Conservation (phyloP, 30 jellyfish, hydroid and myxozoan species). For the Hydra vulgaris region DNA sequence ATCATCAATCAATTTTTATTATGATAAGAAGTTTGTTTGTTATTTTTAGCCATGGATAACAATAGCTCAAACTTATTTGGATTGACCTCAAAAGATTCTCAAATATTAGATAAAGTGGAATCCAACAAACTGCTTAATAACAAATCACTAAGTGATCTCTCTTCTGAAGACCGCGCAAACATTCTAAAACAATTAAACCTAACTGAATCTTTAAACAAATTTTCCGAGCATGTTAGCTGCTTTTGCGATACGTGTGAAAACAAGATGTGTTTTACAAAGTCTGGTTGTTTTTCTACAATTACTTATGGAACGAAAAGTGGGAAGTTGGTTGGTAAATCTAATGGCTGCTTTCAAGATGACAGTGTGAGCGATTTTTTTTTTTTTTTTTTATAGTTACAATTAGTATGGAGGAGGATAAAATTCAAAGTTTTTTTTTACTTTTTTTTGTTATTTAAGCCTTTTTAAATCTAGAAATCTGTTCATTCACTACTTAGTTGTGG, state of each 20-base stretch:
- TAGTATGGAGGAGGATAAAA: background rate
- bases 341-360: conserved; percentile 59
- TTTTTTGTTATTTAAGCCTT: background rate
- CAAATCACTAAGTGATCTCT: background rate
- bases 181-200: background rate
- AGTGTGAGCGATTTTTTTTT: conserved; percentile 16
- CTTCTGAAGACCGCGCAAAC: background rate
- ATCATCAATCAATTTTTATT: no score
- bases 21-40: no score
- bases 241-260: conserved; percentile 61
- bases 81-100: background rate
- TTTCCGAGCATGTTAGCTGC: conserved; percentile 21
- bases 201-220: background rate
- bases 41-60: background rate
- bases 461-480: background rate
- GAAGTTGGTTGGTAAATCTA: conserved; percentile 11
- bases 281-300: conserved; percentile 60
- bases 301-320: conserved; percentile 27
- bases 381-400: background rate
- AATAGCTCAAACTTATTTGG: background rate
- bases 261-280: conserved; percentile 29
- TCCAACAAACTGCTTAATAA: background rate
- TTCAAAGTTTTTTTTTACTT: background rate
- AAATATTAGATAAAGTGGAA: background rate
- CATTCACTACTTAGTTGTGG: conserved; percentile 10